Percentiles rank a stretch among this genome's conserved stretches.
Evolutionary conservation across 2,113 vertebrate species (phyloP).

Genomic region (Anarrhichthys ocellatus): DNA sequence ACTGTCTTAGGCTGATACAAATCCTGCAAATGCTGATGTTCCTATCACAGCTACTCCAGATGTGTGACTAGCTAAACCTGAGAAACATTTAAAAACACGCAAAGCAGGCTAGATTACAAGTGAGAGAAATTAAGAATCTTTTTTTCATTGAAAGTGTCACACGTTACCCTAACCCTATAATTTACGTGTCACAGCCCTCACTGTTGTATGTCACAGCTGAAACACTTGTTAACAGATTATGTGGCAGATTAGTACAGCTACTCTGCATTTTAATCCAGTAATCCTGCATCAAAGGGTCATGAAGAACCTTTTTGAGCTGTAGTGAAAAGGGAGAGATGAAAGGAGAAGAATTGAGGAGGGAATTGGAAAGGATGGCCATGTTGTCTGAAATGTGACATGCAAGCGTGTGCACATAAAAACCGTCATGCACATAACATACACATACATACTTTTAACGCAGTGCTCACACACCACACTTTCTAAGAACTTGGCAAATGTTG

Average conservation of each 20-base stretch:
- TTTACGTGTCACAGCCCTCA: slow-evolving; percentile 46
- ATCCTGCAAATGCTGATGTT: slow-evolving; percentile 21
- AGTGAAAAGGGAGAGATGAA: slow-evolving; percentile 66
- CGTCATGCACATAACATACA: background rate
- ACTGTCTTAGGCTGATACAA: slow-evolving; percentile 33
- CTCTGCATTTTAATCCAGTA: slow-evolving; percentile 78
- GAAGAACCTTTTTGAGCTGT: slow-evolving; percentile 58
- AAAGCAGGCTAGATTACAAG: slow-evolving; percentile 49
- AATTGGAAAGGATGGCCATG: slow-evolving; percentile 39
- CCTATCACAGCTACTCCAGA: slow-evolving; percentile 39
- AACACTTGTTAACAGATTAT: slow-evolving; percentile 80
- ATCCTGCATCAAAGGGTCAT: slow-evolving; percentile 81
- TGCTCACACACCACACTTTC: slow-evolving; percentile 26
- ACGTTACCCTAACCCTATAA: slow-evolving; percentile 45
- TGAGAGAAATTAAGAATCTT: slow-evolving; percentile 57
- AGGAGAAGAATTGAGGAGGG: slow-evolving; percentile 40
- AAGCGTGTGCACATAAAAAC: slow-evolving; percentile 10
- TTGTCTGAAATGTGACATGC: slow-evolving; percentile 53
- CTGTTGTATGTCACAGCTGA: slow-evolving; percentile 64
- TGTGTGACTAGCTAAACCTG: slow-evolving; percentile 10
- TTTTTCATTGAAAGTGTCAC: slow-evolving; percentile 54
- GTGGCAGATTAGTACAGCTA: slow-evolving; percentile 68
- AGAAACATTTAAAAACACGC: background rate
- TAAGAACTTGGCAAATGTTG: slow-evolving; percentile 47
- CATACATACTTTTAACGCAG: background rate